Evolutionary conservation across 2,888 invertebrate genomes (phyloP), one percentile per base, ranked within the genome.

Genomic region (Ennomos quercinarius): DNA sequence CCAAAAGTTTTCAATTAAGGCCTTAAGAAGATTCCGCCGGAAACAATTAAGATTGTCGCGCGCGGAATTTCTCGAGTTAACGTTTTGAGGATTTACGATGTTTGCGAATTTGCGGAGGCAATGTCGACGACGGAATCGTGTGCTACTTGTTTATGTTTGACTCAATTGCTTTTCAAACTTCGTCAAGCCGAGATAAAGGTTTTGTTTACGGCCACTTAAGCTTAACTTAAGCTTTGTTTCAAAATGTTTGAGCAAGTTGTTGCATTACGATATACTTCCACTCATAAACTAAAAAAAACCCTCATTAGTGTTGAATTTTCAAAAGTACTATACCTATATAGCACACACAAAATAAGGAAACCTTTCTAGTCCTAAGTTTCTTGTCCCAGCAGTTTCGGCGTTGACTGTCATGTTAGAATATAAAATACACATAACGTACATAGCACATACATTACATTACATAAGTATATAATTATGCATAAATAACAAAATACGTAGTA

Each of bases 31-130:
- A 58, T 58, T 58, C 36, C 48, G 44, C 53, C 43, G 53, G 58
- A 48, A 53, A 58, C 58, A 58, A 58, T 58, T 58, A 58, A 58
- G 58, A 58, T 48, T 53, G 58, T 58, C 58, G 48, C 53, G 58
- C 58, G 42, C 35, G 52, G 53, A 58, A 58, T 53, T 48, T 53
- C 58, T 58, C 36, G 39, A 52, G 52, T 57, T 57, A 52, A 48
- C 52, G 48, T 39, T 48, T 9, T 35, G 39, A 27, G 44, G 39
- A 57, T 48, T 58, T 53, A 58, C 52, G 48, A 40, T 53, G 58
- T 58, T 58, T 48, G 39, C 35, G 35, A 47, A 39, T 43, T 49
- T n/a, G 47, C 40, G 10, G 42, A 17, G 40, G 50, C 41, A 55
- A 48, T 48, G 42, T 12, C 36, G 48, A 43, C 35, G 48, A 10